Base-by-base conservation (phyloP, 2,888 invertebrate species). In the Melinopterus prodromus region DNA sequence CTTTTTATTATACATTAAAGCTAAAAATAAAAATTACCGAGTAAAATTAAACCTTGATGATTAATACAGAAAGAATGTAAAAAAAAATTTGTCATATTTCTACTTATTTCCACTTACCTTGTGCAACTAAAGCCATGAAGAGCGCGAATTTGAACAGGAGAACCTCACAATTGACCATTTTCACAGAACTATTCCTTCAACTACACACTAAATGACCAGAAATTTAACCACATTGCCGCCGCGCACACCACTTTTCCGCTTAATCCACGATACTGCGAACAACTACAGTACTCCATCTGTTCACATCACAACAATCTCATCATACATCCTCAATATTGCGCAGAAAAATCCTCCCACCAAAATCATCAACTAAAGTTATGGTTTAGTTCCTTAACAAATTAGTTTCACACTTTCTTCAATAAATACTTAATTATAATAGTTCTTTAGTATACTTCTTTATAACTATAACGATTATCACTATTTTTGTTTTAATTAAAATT, bases 151-250 rank as follows among this genome's bases (percentile, higher is more conserved):
- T 80, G 37, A 80, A 77, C n/a, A 77, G 16, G 53, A 69, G 69
- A 70, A 77, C 69, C 35, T 77, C 79, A 77, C 77, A 14, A 70
- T 77, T 74, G 70, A 80, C 77, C 79, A 80, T 80, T 77, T 53
- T 53, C 53, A 53, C 53, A 79, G 71, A 74, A 69, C 76, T 76
- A 74, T 38, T 77, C 16, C 1, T 14, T 6, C n/a, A 53, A 36
- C 74, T 14, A 26, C 6, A 15, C 74, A 38, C 71, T 6, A 16
- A 38, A 1, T 71, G 12, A n/a, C 71, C 26, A 38, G n/a, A 78
- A 72, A 71, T 53, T 76, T 14, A 9, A 76, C 6, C 6, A 36
- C 38, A 53, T 53, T 9, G 12, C 53, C 53, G 5, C 53, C 7
- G 9, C 53, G 12, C 53, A 53, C 53, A 9, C 12, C 53, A 53